Conservation (phyloP, 2,113 vertebrate genomes). For the Sterrhoptilus dennistouni region DNA sequence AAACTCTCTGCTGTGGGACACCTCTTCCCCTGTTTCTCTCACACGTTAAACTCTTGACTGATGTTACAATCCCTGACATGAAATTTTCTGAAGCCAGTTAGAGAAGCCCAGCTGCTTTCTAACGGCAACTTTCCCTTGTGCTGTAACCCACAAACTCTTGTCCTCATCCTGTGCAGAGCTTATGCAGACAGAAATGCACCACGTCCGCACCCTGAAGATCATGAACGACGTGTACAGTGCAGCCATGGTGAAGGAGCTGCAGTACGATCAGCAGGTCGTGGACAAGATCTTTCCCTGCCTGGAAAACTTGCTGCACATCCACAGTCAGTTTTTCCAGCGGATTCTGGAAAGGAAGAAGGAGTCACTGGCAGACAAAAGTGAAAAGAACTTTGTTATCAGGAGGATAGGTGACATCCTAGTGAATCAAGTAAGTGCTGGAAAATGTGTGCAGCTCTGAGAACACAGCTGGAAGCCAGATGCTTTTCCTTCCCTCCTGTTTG, state of each 20-base stretch:
- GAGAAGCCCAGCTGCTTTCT: not conserved
- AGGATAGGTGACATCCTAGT: constrained; percentile 91
- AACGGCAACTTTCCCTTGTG: not conserved
- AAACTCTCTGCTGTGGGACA: not conserved
- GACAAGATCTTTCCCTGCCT: constrained; percentile 91
- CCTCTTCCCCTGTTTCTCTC: not conserved
- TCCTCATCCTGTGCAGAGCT: constrained; percentile 76
- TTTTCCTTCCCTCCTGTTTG: not conserved
- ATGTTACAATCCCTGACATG: not conserved
- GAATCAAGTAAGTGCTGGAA: constrained; percentile 80
- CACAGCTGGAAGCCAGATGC: not conserved
- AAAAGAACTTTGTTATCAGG: constrained; percentile 84
- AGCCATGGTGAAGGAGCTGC: constrained; percentile 87
- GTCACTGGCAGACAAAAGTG: constrained; percentile 73
- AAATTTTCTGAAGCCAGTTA: not conserved
- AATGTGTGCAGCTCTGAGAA: not conserved
- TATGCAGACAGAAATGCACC: constrained; percentile 97
- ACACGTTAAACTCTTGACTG: not conserved
- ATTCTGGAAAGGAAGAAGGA: constrained; percentile 92
- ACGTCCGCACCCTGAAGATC: constrained; percentile 92
- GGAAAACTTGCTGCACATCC: constrained; percentile 89
- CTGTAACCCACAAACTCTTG: not conserved
- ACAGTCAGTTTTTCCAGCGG: constrained; percentile 86
- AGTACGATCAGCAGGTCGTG: constrained; percentile 82
- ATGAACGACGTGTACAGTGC: constrained; percentile 94